phyloP scores from a whole-genome alignment of 2,888 invertebrate genomes.

The Synanthedon myopaeformis region DNA sequence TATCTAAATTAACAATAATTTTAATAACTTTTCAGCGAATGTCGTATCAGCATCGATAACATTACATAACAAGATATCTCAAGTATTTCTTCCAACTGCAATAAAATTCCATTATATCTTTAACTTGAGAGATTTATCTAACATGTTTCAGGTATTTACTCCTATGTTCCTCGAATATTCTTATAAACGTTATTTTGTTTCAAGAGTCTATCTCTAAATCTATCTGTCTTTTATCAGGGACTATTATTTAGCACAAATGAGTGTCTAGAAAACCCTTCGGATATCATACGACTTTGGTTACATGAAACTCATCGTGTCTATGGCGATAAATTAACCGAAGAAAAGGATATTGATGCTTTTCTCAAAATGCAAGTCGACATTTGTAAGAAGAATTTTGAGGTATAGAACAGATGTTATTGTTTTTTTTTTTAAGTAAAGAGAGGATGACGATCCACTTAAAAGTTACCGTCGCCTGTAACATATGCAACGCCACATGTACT shows the following conservation, averaged over 20 bases:
- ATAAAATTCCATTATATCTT: conserved; percentile 97
- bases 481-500: background rate
- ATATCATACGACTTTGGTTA: conserved; percentile 90
- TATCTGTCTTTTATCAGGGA: conserved; percentile 72
- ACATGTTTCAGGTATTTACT: conserved; percentile 86
- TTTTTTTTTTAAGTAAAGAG: too few species aligned
- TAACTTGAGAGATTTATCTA: conserved; percentile 93
- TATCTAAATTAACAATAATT: background rate
- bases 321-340: conserved; percentile 91
- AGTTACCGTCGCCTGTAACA: too few species aligned
- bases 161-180: too few species aligned
- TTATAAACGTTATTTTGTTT: background rate
- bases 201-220: background rate
- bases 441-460: too few species aligned
- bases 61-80: conserved; percentile 86
- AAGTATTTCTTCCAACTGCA: conserved; percentile 93
- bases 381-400: conserved; percentile 93
- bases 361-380: conserved; percentile 89
- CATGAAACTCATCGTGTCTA: conserved; percentile 96
- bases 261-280: conserved; percentile 82
- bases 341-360: conserved; percentile 92
- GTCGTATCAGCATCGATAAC: conserved; percentile 86
- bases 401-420: conserved; percentile 17
- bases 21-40: conserved; percentile 47
- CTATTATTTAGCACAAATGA: conserved; percentile 91